Base-by-base conservation (phyloP, 2,113 vertebrate species). In the Boulengeromyrus knoepffleri region DNA sequence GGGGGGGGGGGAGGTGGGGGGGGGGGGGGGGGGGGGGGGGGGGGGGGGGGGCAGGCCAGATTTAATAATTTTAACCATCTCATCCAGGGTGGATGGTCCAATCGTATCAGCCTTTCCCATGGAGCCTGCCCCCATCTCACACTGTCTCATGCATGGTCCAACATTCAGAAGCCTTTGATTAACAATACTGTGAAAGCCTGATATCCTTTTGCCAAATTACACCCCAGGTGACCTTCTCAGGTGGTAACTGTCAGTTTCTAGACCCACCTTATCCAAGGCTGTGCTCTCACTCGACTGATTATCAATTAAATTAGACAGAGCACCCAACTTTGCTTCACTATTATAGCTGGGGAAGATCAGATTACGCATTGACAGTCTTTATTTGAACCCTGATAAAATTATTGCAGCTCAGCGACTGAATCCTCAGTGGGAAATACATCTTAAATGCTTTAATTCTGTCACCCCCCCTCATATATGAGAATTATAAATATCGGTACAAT, bases 231-330 rank as follows among this genome's bases (percentile, higher is more conserved):
- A 80, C 74, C 74, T 77, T 77, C 31, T 80, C 91, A 39, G 46
- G 52, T 31, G 89, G 91, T 95, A 94, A 94, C 94, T 93, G 90
- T 80, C 92, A 90, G 91, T 89, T 89, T 88, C 46, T 47, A 19
- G 1, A 31, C 46, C 93, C 77, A 74, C 88, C 94, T 91, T 21
- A 70, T 46, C n/a, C 74, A 46, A 85, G 89, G 53, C 53, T 31
- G 27, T 27, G 2, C 66, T 95, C 93, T 95, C 93, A 83, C 84
- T 93, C 93, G 93, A 93, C 90, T 92, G 95, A 94, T 96, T 96
- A 96, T 93, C 90, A 91, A 89, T 90, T 92, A 92, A 95, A 93
- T 92, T 88, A 85, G 92, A 91, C 89, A 93, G 90, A 70, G 47
- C 90, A 49, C 56, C 89, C 91, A 88, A 88, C 84, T 94, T 89